Conservation (phyloP, 1,140 invertebrate species). For the Nasonia vitripennis region DNA sequence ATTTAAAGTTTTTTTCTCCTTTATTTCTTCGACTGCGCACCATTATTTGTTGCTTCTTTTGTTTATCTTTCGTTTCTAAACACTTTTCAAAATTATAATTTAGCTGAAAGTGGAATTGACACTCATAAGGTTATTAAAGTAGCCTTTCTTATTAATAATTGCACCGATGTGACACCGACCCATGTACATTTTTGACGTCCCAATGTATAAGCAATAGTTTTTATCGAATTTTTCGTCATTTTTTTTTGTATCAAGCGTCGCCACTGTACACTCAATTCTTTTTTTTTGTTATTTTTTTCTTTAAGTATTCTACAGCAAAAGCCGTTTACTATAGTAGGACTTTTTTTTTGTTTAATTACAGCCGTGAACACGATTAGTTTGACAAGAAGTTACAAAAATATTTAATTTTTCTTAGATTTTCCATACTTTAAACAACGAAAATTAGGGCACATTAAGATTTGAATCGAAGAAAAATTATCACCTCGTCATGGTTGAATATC, state of each 20-base stretch:
- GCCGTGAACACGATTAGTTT: conserved; percentile 37
- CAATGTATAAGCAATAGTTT: conserved; percentile 50
- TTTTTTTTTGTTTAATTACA: conserved; percentile 6
- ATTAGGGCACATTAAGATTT: background rate
- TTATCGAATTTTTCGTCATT: conserved; percentile 47
- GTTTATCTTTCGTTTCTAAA: conserved; percentile 55
- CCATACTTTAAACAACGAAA: background rate
- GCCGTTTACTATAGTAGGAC: background rate
- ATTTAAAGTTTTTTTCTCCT: conserved; percentile 56
- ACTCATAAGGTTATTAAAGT: conserved; percentile 75
- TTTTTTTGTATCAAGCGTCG: conserved; percentile 28
- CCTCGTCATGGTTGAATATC: background rate
- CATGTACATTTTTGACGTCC: conserved; percentile 63
- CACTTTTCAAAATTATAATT: conserved; percentile 68
- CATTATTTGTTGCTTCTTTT: conserved; percentile 50
- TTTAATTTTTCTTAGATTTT: background rate
- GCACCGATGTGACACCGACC: conserved; percentile 70
- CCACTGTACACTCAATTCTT: background rate
- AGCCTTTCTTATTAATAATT: conserved; percentile 72
- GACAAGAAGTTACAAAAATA: conserved; percentile 46
- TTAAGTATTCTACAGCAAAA: conserved; percentile 35
- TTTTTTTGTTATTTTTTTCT: conserved; percentile 14
- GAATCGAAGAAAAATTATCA: background rate
- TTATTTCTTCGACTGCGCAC: conserved; percentile 45
- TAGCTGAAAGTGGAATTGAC: conserved; percentile 75